Conservation (phyloP, 2,797 vertebrate genomes). For the Scleropages formosus region DNA sequence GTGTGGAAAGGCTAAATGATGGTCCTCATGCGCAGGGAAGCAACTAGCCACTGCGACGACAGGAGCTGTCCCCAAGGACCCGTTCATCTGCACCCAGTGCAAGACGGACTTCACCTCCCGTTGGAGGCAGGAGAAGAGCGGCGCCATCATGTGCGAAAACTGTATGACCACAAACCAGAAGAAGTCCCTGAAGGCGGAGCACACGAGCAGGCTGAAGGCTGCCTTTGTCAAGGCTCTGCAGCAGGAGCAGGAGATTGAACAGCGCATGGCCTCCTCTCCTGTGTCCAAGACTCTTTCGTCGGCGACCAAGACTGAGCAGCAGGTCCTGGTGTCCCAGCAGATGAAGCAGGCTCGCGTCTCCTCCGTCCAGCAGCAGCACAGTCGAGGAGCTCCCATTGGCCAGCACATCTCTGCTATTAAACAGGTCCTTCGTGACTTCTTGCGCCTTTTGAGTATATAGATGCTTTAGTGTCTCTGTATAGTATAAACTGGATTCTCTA, state of each 20-base stretch:
- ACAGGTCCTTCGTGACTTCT: constrained; percentile 75
- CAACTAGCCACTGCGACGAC: constrained; percentile 55
- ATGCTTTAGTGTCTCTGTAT: no score
- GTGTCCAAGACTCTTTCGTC: constrained; percentile 53
- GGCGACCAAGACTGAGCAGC: constrained; percentile 58
- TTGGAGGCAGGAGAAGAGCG: constrained; percentile 93
- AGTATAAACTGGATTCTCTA: no score
- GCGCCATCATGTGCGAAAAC: constrained; percentile 89
- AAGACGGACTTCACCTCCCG: constrained; percentile 98
- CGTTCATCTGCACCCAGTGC: constrained; percentile 89
- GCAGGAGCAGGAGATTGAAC: constrained; percentile 98
- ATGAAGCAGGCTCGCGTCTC: constrained; percentile 67
- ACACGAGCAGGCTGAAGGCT: constrained; percentile 92
- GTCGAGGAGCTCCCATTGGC: constrained; percentile 66
- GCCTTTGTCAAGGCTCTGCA: constrained; percentile 97
- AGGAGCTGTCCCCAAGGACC: constrained; percentile 76
- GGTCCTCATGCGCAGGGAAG: constrained; percentile 66
- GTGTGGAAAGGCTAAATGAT: neutral
- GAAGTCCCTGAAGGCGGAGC: constrained; percentile 91
- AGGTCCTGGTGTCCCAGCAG: constrained; percentile 66
- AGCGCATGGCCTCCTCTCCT: constrained; percentile 71
- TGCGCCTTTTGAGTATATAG: no score
- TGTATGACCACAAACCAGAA: constrained; percentile 98
- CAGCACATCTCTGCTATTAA: constrained; percentile 83
- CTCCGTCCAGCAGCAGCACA: constrained; percentile 65